These are phyloP conservation scores for Danio kyathit DNA, from an alignment of 2,797 vertebrate genomes.

Conservation along the genomic window DNA sequence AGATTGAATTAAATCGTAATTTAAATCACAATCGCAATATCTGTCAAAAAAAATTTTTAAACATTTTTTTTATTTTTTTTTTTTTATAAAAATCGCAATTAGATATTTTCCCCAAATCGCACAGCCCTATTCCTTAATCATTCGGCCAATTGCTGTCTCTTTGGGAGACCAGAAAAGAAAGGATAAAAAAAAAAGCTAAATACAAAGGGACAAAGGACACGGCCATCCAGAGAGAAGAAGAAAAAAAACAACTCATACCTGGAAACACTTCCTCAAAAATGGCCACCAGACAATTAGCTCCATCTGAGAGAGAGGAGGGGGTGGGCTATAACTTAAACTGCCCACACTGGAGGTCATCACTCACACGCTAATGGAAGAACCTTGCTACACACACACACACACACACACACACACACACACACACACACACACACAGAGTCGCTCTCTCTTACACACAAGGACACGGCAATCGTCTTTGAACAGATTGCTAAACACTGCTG, in stretches of 20 bases:
- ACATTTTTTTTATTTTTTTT: too few species aligned
- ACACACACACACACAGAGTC: constrained; percentile 25
- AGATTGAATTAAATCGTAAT: too few species aligned
- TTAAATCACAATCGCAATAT: too few species aligned
- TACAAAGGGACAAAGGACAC: constrained; percentile 54
- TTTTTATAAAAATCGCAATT: too few species aligned
- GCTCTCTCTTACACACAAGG: constrained; percentile 22
- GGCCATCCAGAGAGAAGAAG: constrained; percentile 18
- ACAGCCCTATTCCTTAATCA: constrained; percentile 64
- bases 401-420: constrained; percentile 48
- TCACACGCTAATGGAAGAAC: constrained; percentile 81
- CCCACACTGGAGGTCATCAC: constrained; percentile 59
- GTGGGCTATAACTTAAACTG: constrained; percentile 73
- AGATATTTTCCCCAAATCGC: too few species aligned
- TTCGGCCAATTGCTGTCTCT: constrained; percentile 75
- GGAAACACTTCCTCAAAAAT: constrained; percentile 63
- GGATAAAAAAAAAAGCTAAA: constrained; percentile 66
- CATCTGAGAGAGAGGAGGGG: constrained; percentile 67
- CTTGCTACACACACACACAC: constrained; percentile 55
- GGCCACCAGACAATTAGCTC: constrained; percentile 65
- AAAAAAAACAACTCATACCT: constrained; percentile 50
- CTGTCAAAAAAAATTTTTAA: too few species aligned
- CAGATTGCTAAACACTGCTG: constrained; percentile 35
- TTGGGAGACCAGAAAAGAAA: constrained; percentile 70
- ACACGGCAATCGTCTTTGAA: constrained; percentile 49